Base-by-base conservation (phyloP, 1,140 invertebrate species). In the Megalopta genalis region DNA sequence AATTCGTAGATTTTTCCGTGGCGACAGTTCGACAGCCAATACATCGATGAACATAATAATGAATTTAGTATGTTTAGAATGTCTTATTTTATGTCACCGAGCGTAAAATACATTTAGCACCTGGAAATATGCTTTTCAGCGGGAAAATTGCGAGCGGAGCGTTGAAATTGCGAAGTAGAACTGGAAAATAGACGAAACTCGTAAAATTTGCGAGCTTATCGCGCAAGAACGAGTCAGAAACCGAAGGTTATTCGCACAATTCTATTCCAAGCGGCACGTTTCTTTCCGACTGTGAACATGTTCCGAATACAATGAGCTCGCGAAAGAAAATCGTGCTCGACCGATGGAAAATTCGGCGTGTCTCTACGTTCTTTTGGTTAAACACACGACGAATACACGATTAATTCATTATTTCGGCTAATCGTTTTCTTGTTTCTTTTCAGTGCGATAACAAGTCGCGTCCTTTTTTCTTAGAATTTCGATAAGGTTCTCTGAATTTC, bases 201-300 rank as follows among this genome's bases (percentile, higher is more conserved):
- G 63, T 64, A 23, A n/a, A 16, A 37, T 42, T 66, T 49, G n/a
- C 64, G 23, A 37, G 39, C 64, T 66, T 66, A 66, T 66, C 64
- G 39, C 39, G 14, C 25, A 46, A 12, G 5, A 14, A 12, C n/a
- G n/a, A 46, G n/a, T 25, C 39, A 8, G 64, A 32, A 32, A 32
- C 32, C 32, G 32, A 66, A 46, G n/a, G 39, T 66, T 46, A 66
- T 39, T 65, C 12, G 63, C 39, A 37, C 32, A n/a, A 65, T 42
- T 42, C 21, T 25, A 46, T 5, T 10, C 16, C 16, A 18, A 63
- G 21, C 27, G 7, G 7, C 60, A 27, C 60, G 60, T 37, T 54
- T 3, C 23, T 12, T 16, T 16, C 21, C 12, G 18, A 18, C 25
- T 4, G 46, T 21, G 25, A n/a, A 9, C 49, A 21, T 57, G 54